A percentile compares a stretch with the other conserved stretches of the same genome.
Conservation (phyloP, 2,888 invertebrate genomes). For the Caenorhabditis plicata region DNA sequence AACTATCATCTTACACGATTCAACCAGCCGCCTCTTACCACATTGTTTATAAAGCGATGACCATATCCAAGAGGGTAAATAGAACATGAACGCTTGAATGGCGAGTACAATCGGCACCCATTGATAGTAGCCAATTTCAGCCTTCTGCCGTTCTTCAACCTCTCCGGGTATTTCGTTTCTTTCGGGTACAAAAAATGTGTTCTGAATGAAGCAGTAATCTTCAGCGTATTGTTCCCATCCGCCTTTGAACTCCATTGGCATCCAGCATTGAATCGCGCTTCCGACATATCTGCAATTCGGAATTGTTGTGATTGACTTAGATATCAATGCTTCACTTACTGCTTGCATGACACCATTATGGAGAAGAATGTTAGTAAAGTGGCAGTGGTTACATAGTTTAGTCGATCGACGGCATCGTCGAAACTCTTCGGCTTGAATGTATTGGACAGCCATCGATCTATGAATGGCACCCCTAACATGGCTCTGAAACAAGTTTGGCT, state of each 20-base stretch:
- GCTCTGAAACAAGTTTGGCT: too few species aligned
- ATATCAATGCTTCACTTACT: conserved; percentile 40
- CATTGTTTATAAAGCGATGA: conserved; percentile 60
- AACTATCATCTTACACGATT: too few species aligned
- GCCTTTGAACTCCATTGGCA: conserved; percentile 56
- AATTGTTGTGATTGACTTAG: background rate
- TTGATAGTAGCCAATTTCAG: conserved; percentile 64
- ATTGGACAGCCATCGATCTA: conserved; percentile 56
- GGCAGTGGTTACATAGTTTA: conserved; percentile 61
- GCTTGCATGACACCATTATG: conserved; percentile 64
- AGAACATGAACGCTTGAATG: conserved; percentile 64
- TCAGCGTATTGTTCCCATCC: conserved; percentile 65
- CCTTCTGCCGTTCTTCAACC: conserved; percentile 51
- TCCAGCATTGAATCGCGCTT: conserved; percentile 55
- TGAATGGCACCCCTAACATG: conserved; percentile 63
- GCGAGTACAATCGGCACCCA: conserved; percentile 63
- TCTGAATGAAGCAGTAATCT: conserved; percentile 64
- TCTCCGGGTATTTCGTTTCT: conserved; percentile 60
- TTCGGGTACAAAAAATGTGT: conserved; percentile 63
- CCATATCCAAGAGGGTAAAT: conserved; percentile 63
- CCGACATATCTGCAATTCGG: conserved; percentile 55
- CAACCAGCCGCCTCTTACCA: too few species aligned
- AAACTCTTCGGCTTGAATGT: conserved; percentile 59
- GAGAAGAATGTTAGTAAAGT: conserved; percentile 62
- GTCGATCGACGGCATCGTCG: conserved; percentile 61